Percentiles rank a stretch among this genome's conserved stretches.
phyloP scores from a whole-genome alignment of 1,140 invertebrate species.

The Panulirus ornatus region DNA sequence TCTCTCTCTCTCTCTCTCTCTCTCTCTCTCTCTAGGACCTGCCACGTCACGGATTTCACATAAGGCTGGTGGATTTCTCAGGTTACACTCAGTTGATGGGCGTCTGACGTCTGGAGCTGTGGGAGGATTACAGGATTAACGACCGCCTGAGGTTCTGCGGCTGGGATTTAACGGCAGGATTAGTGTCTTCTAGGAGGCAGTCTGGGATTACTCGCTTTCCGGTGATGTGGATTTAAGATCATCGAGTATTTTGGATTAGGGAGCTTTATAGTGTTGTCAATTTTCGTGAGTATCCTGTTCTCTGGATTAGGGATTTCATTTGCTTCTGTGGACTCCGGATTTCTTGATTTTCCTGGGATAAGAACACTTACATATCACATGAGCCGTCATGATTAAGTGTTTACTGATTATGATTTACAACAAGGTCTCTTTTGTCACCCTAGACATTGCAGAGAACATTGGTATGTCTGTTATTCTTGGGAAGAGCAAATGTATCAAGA shows the following conservation, averaged over 20 bases:
- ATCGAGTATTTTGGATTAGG: neutral
- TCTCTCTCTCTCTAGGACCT: neutral
- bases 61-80: constrained; percentile 32
- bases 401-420: no score
- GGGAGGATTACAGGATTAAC: constrained; percentile 58
- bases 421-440: no score
- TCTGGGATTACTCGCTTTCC: no score
- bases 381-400: no score
- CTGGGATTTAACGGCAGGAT: constrained; percentile 34
- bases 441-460: no score
- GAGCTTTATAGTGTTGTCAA: no score
- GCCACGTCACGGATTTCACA: neutral
- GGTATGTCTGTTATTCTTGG: no score
- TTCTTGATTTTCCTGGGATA: no score
- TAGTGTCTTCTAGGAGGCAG: neutral
- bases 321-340: neutral
- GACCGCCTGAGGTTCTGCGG: neutral
- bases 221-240: neutral
- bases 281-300: neutral
- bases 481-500: no score
- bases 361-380: no score
- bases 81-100: constrained; percentile 44
- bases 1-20: neutral
- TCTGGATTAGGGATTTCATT: neutral
- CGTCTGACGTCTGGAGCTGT: neutral